Evolutionary conservation across 2,797 vertebrate genomes (phyloP).

Genomic region (Hippocampus kuda): DNA sequence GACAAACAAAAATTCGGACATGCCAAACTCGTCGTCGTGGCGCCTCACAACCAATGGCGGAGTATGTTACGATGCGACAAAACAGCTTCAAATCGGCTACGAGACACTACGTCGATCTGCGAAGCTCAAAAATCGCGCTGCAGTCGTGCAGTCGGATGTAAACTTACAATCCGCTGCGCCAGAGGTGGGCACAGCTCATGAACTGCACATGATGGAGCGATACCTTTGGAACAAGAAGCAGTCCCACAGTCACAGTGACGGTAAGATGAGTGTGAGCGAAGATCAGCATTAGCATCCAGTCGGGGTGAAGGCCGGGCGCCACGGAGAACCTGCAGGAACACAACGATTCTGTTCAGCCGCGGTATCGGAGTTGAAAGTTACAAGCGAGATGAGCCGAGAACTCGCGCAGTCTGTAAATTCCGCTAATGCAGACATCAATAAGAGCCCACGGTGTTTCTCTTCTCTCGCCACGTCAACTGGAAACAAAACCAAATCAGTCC

Average conservation of each 20-base stretch:
- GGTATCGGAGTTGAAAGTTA: not conserved
- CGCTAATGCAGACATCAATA: not conserved
- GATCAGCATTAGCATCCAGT: slow-evolving; percentile 95
- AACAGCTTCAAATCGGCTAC: too few relatives aligned
- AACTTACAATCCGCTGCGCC: not conserved
- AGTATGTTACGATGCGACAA: too few relatives aligned
- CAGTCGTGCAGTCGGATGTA: too few relatives aligned
- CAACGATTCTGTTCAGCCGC: not conserved
- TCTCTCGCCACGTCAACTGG: not conserved
- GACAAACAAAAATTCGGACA: too few relatives aligned
- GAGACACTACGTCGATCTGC: too few relatives aligned
- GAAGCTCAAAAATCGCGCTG: too few relatives aligned
- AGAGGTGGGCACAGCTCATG: not conserved
- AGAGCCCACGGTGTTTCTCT: too few relatives aligned
- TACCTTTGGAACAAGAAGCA: slow-evolving; percentile 96
- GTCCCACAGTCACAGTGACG: slow-evolving; percentile 85
- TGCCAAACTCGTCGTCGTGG: too few relatives aligned
- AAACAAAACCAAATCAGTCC: not conserved
- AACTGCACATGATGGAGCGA: slow-evolving; percentile 2
- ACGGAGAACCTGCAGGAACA: slow-evolving; percentile 79
- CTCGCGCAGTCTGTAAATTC: not conserved
- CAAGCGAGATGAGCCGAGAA: not conserved
- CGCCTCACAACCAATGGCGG: too few relatives aligned
- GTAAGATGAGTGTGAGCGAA: slow-evolving; percentile 95
- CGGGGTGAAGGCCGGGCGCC: slow-evolving; percentile 82